phyloP scores from a whole-genome alignment of 1,140 invertebrate species.

The Drosophila seguyi region DNA sequence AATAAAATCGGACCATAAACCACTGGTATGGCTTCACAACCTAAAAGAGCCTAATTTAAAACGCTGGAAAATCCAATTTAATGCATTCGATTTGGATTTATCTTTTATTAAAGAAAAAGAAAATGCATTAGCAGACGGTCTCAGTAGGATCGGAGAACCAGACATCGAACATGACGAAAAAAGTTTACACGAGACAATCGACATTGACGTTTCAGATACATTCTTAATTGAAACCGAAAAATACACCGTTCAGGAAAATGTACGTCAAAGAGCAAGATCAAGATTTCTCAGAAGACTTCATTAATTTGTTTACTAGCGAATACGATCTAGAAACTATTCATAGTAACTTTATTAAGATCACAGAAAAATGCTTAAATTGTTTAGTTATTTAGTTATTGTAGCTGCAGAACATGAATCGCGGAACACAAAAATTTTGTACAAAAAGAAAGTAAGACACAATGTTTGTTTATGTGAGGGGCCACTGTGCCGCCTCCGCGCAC shows the following conservation, averaged over 20 bases:
- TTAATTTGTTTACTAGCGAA: not conserved
- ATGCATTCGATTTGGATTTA: constrained; percentile 24
- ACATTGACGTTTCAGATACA: not conserved
- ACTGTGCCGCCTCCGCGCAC: too few species aligned
- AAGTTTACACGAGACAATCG: not conserved
- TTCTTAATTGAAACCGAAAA: not conserved
- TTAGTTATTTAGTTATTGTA: not conserved
- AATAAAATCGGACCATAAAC: too few species aligned
- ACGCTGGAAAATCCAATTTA: not conserved
- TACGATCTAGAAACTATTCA: too few species aligned
- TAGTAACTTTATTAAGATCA: constrained; percentile 6
- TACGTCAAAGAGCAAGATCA: not conserved
- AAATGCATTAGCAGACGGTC: not conserved
- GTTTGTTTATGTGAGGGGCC: too few species aligned
- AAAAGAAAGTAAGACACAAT: not conserved
- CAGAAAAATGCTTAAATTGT: constrained; percentile 20
- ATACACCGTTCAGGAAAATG: not conserved
- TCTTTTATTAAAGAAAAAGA: constrained; percentile 32
- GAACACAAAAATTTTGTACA: not conserved
- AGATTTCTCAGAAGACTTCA: not conserved
- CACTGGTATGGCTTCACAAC: too few species aligned
- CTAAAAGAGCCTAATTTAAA: constrained; percentile 14
- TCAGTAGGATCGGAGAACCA: constrained; percentile 14
- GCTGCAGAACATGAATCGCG: not conserved
- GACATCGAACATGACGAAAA: not conserved